Percentiles rank a stretch among this genome's conserved stretches.
Evolutionary conservation across 2,113 vertebrate species (phyloP).

Genomic region (Mus spicilegus): DNA sequence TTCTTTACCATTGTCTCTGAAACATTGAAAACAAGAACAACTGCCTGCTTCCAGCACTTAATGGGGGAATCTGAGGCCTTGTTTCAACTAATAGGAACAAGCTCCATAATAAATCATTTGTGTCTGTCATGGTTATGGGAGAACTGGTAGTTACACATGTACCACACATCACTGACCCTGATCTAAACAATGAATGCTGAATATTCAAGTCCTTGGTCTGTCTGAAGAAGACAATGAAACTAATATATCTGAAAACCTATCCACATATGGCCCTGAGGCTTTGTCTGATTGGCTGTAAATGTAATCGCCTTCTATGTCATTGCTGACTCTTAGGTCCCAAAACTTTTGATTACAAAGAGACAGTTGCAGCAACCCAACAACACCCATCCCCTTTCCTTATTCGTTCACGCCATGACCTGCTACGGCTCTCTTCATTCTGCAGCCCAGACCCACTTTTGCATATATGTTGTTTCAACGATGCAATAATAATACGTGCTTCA

Average conservation of each 20-base stretch:
- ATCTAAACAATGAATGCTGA: not conserved
- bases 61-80: not conserved
- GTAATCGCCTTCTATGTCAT: not conserved
- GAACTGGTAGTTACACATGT: not conserved
- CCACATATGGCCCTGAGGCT: not conserved
- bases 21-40: not conserved
- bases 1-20: not conserved
- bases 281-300: conserved; percentile 6
- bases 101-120: not conserved
- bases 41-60: not conserved
- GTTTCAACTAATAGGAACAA: not conserved
- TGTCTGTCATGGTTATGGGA: not conserved
- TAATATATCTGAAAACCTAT: not conserved
- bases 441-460: not conserved
- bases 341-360: not conserved
- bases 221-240: not conserved
- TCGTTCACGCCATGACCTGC: not conserved
- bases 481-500: not conserved
- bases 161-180: not conserved
- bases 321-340: not conserved
- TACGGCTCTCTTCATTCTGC: not conserved
- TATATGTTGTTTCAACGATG: not conserved
- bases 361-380: not conserved
- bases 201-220: not conserved
- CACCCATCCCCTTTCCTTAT: not conserved